Evolutionary conservation across 2,888 invertebrate genomes (phyloP).

Genomic region (Copidosoma aretas): DNA sequence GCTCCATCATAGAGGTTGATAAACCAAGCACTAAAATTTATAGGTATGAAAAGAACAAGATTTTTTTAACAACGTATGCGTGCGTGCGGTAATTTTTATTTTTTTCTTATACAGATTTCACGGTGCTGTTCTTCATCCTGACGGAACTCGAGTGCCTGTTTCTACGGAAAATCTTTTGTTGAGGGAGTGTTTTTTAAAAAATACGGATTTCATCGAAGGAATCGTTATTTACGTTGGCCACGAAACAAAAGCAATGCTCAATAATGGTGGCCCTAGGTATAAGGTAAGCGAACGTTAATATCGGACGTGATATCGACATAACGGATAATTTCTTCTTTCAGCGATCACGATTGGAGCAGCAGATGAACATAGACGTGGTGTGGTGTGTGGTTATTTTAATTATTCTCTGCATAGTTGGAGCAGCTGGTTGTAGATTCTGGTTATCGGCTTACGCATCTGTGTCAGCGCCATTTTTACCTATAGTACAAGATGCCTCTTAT

Average conservation of each 20-base stretch:
- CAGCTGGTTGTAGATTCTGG: slow-evolving; percentile 90
- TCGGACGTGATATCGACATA: slow-evolving; percentile 1
- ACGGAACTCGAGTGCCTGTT: slow-evolving; percentile 80
- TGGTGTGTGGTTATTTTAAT: slow-evolving; percentile 94
- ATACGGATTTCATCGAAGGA: slow-evolving; percentile 95
- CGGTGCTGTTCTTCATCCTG: slow-evolving; percentile 84
- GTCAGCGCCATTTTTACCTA: slow-evolving; percentile 73
- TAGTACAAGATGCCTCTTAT: slow-evolving; percentile 68
- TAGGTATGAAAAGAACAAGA: slow-evolving; percentile 62
- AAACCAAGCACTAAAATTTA: slow-evolving; percentile 95
- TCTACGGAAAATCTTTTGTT: slow-evolving; percentile 90
- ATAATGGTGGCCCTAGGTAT: slow-evolving; percentile 89
- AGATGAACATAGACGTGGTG: slow-evolving; percentile 95
- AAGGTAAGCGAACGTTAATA: slow-evolving; percentile 49
- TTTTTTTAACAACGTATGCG: no score
- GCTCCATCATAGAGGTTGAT: slow-evolving; percentile 88
- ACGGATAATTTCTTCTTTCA: slow-evolving; percentile 65
- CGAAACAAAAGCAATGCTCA: slow-evolving; percentile 97
- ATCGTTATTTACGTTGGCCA: slow-evolving; percentile 96
- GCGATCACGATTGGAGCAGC: slow-evolving; percentile 87
- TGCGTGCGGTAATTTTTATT: no score
- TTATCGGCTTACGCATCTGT: slow-evolving; percentile 67
- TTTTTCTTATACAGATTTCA: slow-evolving; percentile 69
- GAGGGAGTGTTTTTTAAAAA: slow-evolving; percentile 92
- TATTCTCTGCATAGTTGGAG: slow-evolving; percentile 88